phyloP scores from a whole-genome alignment of 2,113 vertebrate species.

The Petaurus breviceps region DNA sequence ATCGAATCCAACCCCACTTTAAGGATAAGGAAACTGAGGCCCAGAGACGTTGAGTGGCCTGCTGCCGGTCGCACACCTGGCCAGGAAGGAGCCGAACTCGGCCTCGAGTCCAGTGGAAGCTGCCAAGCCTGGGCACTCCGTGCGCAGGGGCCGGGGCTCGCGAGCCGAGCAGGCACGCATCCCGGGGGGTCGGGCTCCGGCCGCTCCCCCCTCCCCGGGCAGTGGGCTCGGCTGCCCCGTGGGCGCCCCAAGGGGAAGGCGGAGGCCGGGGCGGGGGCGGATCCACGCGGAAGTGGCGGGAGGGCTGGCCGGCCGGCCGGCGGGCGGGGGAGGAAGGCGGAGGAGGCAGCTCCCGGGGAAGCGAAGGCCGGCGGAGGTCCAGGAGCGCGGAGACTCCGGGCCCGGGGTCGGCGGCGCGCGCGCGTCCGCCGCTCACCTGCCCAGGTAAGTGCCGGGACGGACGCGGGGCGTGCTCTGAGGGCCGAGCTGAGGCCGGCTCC shows the following conservation, averaged over 20 bases:
- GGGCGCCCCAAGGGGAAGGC: neutral
- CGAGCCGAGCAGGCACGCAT: neutral
- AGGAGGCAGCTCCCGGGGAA: neutral
- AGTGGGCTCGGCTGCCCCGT: neutral
- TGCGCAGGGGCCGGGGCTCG: neutral
- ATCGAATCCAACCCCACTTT: neutral
- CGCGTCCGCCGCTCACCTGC: neutral
- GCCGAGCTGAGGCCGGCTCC: neutral
- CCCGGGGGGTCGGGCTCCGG: neutral
- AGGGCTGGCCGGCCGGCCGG: neutral
- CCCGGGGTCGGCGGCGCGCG: neutral
- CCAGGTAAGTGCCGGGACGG: neutral
- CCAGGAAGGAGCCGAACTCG: too few relatives aligned
- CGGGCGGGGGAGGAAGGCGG: slow-evolving; percentile 5
- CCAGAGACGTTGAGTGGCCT: neutral
- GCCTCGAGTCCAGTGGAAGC: neutral
- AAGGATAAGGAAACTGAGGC: neutral
- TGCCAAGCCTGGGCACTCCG: neutral
- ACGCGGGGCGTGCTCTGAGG: neutral
- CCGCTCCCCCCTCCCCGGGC: neutral
- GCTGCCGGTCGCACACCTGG: too few relatives aligned
- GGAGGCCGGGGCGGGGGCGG: neutral
- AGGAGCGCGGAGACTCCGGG: neutral
- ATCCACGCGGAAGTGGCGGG: neutral
- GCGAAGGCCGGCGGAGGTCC: neutral